Evolutionary conservation across 2,797 vertebrate genomes (phyloP).

Genomic region (Anisognathus igniventris): DNA sequence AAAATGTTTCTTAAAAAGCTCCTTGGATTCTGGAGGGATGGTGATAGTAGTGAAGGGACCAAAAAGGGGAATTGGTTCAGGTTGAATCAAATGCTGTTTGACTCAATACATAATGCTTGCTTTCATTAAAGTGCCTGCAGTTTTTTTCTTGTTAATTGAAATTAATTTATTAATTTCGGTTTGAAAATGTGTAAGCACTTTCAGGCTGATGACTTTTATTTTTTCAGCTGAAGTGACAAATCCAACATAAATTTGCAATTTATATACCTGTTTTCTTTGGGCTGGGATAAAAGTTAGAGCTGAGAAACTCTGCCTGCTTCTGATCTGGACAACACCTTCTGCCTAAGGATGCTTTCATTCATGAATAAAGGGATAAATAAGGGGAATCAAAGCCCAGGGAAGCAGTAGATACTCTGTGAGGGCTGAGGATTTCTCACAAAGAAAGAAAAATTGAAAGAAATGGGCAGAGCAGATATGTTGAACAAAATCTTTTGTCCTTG

Average conservation of each 20-base stretch:
- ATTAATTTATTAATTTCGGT: conserved; percentile 11
- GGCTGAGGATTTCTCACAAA: background rate
- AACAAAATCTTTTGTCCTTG: background rate
- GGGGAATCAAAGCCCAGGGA: background rate
- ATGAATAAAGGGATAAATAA: background rate
- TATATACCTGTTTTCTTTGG: conserved; percentile 51
- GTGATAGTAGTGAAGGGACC: background rate
- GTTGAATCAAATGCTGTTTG: background rate
- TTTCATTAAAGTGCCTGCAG: conserved; percentile 13
- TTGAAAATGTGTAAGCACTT: conserved; percentile 18
- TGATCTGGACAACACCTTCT: conserved; percentile 37
- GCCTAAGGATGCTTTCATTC: conserved; percentile 33
- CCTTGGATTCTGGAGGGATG: background rate
- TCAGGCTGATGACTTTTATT: conserved; percentile 32
- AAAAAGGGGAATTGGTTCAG: background rate
- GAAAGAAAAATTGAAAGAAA: background rate
- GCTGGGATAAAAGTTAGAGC: conserved; percentile 26
- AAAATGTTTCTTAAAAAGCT: background rate
- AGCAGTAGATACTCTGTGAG: background rate
- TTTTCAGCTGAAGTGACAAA: conserved; percentile 63
- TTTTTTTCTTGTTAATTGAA: conserved; percentile 31
- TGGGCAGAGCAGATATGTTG: background rate
- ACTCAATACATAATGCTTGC: background rate
- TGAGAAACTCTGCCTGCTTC: conserved; percentile 17
- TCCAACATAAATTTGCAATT: conserved; percentile 26